Conservation (phyloP, 2,888 invertebrate genomes). For the Melolontha melolontha region DNA sequence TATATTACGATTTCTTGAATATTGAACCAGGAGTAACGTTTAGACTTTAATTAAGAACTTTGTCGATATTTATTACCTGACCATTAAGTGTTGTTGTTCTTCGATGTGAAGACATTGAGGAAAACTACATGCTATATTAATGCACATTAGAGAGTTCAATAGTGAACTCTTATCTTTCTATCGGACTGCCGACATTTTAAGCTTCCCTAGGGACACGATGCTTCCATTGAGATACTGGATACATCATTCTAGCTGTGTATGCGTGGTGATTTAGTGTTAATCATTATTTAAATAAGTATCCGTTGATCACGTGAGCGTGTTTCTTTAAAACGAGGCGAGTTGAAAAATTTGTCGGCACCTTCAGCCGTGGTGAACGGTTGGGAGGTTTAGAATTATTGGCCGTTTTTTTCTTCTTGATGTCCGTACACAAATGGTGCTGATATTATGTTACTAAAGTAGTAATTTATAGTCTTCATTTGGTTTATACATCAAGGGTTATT, state of each 20-base stretch:
- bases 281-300: slow-evolving; percentile 45
- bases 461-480: slow-evolving; percentile 24
- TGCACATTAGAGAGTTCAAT: slow-evolving; percentile 10
- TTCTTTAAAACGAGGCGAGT: slow-evolving; percentile 30
- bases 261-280: slow-evolving; percentile 44
- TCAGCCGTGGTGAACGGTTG: neutral
- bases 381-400: slow-evolving; percentile 18
- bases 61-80: slow-evolving; percentile 32
- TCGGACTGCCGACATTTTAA: slow-evolving; percentile 25
- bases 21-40: slow-evolving; percentile 30
- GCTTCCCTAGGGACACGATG: slow-evolving; percentile 43
- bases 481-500: slow-evolving; percentile 4
- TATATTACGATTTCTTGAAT: slow-evolving; percentile 22
- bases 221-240: slow-evolving; percentile 29
- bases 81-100: slow-evolving; percentile 18
- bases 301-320: slow-evolving; percentile 38
- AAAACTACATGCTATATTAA: slow-evolving; percentile 16
- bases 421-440: slow-evolving; percentile 27
- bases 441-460: slow-evolving; percentile 17
- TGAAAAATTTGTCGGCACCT: slow-evolving; percentile 37
- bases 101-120: slow-evolving; percentile 2
- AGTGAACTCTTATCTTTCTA: slow-evolving; percentile 29
- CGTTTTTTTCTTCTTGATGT: slow-evolving; percentile 3
- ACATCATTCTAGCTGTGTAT: slow-evolving; percentile 10
- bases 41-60: slow-evolving; percentile 38